These are phyloP conservation scores for Atrichornis clamosus DNA, from an alignment of 2,113 vertebrate species.

Conservation along the genomic window DNA sequence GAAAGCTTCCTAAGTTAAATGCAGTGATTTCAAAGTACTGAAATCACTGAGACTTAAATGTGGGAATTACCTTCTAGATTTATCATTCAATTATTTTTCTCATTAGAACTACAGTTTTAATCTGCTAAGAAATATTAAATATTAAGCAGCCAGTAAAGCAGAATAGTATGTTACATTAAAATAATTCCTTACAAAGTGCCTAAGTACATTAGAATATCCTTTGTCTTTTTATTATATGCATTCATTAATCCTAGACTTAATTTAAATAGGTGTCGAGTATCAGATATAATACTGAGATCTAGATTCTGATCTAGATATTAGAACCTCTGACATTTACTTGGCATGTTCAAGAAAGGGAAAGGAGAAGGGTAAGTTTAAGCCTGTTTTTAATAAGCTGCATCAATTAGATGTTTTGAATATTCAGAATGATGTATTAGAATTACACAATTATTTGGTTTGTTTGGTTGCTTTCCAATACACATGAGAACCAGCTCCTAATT, in stretches of 20 bases:
- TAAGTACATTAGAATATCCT: neutral
- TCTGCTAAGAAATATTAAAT: constrained; percentile 8
- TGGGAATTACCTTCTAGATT: neutral
- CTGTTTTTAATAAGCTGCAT: constrained; percentile 38
- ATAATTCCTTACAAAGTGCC: neutral
- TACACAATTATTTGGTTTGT: constrained; percentile 48
- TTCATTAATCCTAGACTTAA: neutral
- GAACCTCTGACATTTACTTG: neutral
- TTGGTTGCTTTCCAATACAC: constrained; percentile 48
- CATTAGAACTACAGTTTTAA: constrained; percentile 21
- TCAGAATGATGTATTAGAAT: constrained; percentile 21
- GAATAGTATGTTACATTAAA: neutral
- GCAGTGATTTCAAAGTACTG: neutral
- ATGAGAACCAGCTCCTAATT: constrained; percentile 56
- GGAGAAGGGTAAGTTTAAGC: neutral
- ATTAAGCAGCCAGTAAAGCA: constrained; percentile 14
- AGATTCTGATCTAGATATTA: neutral
- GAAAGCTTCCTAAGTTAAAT: neutral
- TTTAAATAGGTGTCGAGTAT: neutral
- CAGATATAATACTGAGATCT: neutral
- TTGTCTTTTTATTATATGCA: neutral
- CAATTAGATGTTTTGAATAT: constrained; percentile 32
- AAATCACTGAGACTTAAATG: neutral
- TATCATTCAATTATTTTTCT: constrained; percentile 36
- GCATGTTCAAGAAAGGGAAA: neutral